Percentiles rank a stretch among this genome's conserved stretches.
Conservation (phyloP, 2,888 invertebrate genomes). For the Netelia fuscicornis region DNA sequence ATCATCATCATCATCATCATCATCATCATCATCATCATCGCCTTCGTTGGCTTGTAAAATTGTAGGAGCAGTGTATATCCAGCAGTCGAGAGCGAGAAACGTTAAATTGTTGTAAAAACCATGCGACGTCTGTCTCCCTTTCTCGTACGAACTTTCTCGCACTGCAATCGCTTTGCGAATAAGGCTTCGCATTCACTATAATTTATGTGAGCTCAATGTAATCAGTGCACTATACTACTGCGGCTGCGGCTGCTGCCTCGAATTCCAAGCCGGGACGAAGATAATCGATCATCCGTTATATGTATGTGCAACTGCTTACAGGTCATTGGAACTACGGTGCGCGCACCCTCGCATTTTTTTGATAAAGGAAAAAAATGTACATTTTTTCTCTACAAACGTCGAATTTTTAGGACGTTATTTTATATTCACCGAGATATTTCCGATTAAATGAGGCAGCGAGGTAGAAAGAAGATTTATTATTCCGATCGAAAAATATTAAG, state of each 20-base stretch:
- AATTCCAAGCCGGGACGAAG: conserved; percentile 47
- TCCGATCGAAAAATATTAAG: no score
- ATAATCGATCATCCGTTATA: conserved; percentile 65
- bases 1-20: conserved; percentile 44
- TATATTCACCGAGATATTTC: no score
- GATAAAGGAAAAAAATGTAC: not conserved
- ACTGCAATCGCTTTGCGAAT: conserved; percentile 54
- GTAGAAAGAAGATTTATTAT: no score
- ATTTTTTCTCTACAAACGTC: not conserved
- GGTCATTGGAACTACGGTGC: not conserved
- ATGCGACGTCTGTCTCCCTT: conserved; percentile 32
- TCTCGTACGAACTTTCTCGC: conserved; percentile 25
- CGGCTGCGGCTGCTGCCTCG: conserved; percentile 37
- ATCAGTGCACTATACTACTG: conserved; percentile 57
- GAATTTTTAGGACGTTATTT: no score
- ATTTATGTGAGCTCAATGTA: conserved; percentile 66
- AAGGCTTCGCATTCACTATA: conserved; percentile 67
- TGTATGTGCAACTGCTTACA: not conserved
- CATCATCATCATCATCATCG: conserved; percentile 50
- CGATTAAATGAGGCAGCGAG: no score
- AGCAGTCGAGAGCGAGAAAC: conserved; percentile 43
- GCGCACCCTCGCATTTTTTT: not conserved
- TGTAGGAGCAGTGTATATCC: conserved; percentile 19
- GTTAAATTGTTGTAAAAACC: conserved; percentile 62
- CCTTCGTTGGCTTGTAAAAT: conserved; percentile 55